Evolutionary conservation across 2,113 vertebrate genomes (phyloP).

Genomic region (rabbit (Oryctolagus cuniculus)): DNA sequence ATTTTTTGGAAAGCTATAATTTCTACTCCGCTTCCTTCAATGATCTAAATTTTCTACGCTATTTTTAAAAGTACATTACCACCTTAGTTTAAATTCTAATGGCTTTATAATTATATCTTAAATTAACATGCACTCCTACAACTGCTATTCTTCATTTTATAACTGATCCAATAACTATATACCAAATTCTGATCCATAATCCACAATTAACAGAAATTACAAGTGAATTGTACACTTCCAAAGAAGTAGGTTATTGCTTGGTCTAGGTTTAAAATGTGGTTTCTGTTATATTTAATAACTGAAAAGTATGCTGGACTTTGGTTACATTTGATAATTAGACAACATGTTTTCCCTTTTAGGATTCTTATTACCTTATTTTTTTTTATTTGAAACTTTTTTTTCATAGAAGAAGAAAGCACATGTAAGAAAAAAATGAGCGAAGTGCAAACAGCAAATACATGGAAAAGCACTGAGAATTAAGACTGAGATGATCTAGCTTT

Average conservation of each 20-base stretch:
- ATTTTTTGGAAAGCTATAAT: constrained; percentile 54
- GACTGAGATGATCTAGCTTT: constrained; percentile 64
- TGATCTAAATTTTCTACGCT: constrained; percentile 72
- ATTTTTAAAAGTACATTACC: constrained; percentile 73
- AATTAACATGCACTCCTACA: constrained; percentile 77
- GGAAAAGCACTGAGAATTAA: constrained; percentile 77
- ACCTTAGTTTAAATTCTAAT: constrained; percentile 78
- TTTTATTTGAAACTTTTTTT: constrained; percentile 77
- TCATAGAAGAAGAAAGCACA: constrained; percentile 73
- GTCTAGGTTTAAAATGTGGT: constrained; percentile 79
- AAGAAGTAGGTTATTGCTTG: constrained; percentile 76
- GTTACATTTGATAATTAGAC: constrained; percentile 84
- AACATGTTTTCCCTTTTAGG: constrained; percentile 81
- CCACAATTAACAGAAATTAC: constrained; percentile 76
- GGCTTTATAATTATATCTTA: constrained; percentile 77
- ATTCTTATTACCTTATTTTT: constrained; percentile 78
- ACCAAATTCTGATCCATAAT: constrained; percentile 78
- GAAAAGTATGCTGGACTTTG: constrained; percentile 81
- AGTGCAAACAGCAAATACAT: constrained; percentile 78
- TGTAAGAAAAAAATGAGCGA: constrained; percentile 79
- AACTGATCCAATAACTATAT: constrained; percentile 75
- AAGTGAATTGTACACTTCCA: constrained; percentile 73
- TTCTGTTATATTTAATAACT: constrained; percentile 84
- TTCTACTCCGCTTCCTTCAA: constrained; percentile 48
- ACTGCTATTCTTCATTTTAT: constrained; percentile 71